These are phyloP conservation scores for Gandaritis pyraliata DNA, from an alignment of 2,888 invertebrate genomes.

Conservation along the genomic window DNA sequence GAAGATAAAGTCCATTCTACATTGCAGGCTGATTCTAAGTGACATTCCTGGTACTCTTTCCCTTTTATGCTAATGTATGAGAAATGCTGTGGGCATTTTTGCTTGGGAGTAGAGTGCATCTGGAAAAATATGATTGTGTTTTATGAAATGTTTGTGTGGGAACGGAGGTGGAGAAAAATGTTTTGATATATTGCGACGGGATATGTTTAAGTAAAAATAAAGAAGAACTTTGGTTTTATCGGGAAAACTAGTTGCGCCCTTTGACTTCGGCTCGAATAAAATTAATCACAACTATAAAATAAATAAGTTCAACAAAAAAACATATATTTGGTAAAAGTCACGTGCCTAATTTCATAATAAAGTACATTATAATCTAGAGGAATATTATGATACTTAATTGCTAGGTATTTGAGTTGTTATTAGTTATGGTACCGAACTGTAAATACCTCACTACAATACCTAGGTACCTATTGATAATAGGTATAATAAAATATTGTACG, in stretches of 20 bases:
- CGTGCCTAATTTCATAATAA: too few relatives aligned
- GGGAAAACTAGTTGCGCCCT: neutral
- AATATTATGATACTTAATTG: too few relatives aligned
- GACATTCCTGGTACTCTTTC: neutral
- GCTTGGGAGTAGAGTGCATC: constrained; percentile 26
- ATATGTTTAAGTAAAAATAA: neutral
- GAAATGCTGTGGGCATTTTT: constrained; percentile 33
- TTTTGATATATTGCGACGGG: neutral
- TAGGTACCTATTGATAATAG: too few relatives aligned
- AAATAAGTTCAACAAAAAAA: too few relatives aligned
- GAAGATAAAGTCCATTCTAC: neutral
- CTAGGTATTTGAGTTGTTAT: too few relatives aligned
- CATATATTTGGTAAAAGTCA: too few relatives aligned
- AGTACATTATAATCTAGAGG: too few relatives aligned
- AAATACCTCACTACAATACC: too few relatives aligned
- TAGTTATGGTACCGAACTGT: too few relatives aligned
- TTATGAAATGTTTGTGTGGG: constrained; percentile 21
- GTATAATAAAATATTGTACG: too few relatives aligned
- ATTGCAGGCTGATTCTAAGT: neutral
- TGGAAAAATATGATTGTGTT: constrained; percentile 25
- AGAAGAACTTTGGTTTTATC: neutral
- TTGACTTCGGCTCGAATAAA: neutral
- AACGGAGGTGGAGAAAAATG: constrained; percentile 7
- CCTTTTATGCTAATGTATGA: constrained; percentile 41
- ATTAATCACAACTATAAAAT: too few relatives aligned